These are phyloP conservation scores for Peromyscus maniculatus DNA, from an alignment of 2,113 vertebrate genomes.

Conservation along the genomic window DNA sequence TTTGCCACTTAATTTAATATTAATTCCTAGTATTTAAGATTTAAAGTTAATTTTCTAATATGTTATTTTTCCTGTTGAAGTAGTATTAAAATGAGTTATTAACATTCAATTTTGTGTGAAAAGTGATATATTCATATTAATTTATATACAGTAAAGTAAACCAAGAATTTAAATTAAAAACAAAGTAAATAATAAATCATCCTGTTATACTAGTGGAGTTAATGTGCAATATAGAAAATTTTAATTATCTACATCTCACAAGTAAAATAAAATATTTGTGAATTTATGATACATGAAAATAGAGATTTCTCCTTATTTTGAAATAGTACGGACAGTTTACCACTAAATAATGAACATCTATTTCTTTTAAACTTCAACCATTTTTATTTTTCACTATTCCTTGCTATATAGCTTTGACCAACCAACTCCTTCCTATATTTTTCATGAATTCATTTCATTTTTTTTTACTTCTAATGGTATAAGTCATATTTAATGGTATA, in stretches of 20 bases:
- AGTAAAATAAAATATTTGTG: conserved; percentile 12
- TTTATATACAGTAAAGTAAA: conserved; percentile 40
- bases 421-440: neutral
- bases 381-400: neutral
- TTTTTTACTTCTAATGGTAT: neutral
- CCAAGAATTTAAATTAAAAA: conserved; percentile 50
- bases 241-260: neutral
- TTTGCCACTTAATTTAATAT: neutral
- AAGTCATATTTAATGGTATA: neutral
- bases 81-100: conserved; percentile 43
- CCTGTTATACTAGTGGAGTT: neutral
- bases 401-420: neutral
- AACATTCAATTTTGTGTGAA: conserved; percentile 32
- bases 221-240: neutral
- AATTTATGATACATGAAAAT: neutral
- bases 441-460: neutral
- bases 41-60: neutral
- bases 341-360: neutral
- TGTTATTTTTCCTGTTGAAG: conserved; percentile 21
- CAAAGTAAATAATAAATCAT: conserved; percentile 64
- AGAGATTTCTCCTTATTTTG: conserved; percentile 15
- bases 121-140: conserved; percentile 48
- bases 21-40: neutral
- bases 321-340: neutral
- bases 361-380: conserved; percentile 10